phyloP scores from a whole-genome alignment of 2,113 vertebrate species.

The Chionis minor region DNA sequence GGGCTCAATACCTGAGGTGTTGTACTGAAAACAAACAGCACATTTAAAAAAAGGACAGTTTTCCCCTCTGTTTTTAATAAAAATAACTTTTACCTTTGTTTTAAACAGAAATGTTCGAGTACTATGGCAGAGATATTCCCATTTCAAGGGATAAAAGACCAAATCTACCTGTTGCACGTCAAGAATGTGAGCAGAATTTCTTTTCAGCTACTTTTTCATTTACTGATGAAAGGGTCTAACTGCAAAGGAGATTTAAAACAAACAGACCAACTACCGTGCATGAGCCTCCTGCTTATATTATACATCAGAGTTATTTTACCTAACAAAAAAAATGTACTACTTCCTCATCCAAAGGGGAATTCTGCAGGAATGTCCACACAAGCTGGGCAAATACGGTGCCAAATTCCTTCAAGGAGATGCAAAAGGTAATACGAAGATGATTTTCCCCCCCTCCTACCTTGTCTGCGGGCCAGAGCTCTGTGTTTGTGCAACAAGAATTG shows the following conservation, averaged over 20 bases:
- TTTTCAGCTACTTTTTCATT: background rate
- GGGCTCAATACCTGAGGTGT: constrained; percentile 98
- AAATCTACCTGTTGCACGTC: background rate
- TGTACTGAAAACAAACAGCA: constrained; percentile 75
- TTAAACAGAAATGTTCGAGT: background rate
- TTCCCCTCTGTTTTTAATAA: background rate
- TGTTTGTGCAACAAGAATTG: constrained; percentile 92
- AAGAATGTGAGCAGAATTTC: background rate
- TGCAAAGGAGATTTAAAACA: background rate
- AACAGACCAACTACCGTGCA: background rate
- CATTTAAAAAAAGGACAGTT: background rate
- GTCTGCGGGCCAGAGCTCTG: constrained; percentile 95
- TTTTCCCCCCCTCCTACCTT: constrained; percentile 75
- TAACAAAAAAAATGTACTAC: background rate
- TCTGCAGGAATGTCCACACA: background rate
- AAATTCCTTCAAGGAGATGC: background rate
- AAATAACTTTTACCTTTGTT: background rate
- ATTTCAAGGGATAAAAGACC: background rate
- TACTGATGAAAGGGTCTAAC: background rate
- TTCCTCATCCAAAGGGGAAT: background rate
- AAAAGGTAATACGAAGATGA: background rate
- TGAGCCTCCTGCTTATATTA: background rate
- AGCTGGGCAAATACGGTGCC: background rate
- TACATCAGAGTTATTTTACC: background rate
- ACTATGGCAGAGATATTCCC: background rate